Percentiles rank a stretch among this genome's conserved stretches.
These are phyloP conservation scores for Chaitophorus viminalis DNA, from an alignment of 2,888 invertebrate genomes.

Conservation along the genomic window DNA sequence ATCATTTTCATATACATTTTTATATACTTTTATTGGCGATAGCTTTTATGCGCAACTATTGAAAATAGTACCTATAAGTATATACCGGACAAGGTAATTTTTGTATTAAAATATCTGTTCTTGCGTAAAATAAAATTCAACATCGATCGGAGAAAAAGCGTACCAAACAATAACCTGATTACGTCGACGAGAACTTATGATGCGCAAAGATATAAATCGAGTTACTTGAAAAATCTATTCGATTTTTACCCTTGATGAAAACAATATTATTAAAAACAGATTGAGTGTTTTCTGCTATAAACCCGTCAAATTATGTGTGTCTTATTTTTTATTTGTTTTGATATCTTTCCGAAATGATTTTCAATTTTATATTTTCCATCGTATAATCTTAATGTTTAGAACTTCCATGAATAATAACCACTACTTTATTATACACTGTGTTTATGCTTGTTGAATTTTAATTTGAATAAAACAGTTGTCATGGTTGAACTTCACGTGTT, in stretches of 20 bases:
- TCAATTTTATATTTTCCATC: background rate
- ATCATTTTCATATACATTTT: no score
- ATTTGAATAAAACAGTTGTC: background rate
- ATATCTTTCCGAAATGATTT: background rate
- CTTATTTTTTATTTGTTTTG: background rate
- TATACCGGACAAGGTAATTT: background rate
- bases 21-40: background rate
- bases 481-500: background rate
- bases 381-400: background rate
- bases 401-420: background rate
- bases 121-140: constrained; percentile 20
- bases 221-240: constrained; percentile 29
- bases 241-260: background rate
- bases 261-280: constrained; percentile 33
- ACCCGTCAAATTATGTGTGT: background rate
- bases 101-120: constrained; percentile 1
- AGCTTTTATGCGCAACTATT: background rate
- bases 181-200: constrained; percentile 9
- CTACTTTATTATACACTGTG: background rate
- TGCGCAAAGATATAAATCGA: constrained; percentile 36
- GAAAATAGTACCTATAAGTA: background rate
- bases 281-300: background rate
- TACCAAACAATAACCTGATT: constrained; percentile 23
- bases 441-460: background rate
- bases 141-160: constrained; percentile 7